Conservation (phyloP, 2,113 vertebrate genomes). For the Oryzias javanicus region DNA sequence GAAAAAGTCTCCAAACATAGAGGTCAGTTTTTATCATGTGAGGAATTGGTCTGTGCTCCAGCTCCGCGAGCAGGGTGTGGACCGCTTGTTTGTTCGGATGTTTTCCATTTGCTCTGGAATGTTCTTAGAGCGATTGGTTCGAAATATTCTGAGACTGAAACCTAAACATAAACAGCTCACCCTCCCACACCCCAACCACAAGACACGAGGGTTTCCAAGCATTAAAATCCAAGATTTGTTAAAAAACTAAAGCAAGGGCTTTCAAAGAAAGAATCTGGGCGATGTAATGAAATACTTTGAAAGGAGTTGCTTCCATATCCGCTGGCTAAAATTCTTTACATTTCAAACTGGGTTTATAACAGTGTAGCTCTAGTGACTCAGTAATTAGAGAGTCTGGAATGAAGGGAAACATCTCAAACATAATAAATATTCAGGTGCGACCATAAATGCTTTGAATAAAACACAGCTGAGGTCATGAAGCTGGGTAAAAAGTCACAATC, state of each 20-base stretch:
- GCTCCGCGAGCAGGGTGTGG: slow-evolving; percentile 50
- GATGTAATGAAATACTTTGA: too few species aligned
- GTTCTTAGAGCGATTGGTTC: slow-evolving; percentile 46
- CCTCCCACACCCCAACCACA: slow-evolving; percentile 32
- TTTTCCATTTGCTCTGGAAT: slow-evolving; percentile 72
- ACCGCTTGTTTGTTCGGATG: slow-evolving; percentile 57
- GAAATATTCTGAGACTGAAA: slow-evolving; percentile 22
- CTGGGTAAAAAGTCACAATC: too few species aligned
- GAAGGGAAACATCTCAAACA: background rate
- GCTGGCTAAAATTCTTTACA: too few species aligned
- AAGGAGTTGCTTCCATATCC: too few species aligned
- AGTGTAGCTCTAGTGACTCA: background rate
- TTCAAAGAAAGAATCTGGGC: too few species aligned
- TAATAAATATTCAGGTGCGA: background rate
- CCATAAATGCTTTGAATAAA: background rate
- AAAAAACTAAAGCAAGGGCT: too few species aligned
- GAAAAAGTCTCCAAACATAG: background rate
- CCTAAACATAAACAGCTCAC: slow-evolving; percentile 15
- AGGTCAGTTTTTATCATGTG: background rate
- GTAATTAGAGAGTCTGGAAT: slow-evolving; percentile 1
- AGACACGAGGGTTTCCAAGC: slow-evolving; percentile 9
- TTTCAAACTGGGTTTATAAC: too few species aligned
- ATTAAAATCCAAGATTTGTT: slow-evolving; percentile 2
- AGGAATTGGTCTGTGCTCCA: slow-evolving; percentile 13
- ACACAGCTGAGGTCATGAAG: background rate